Evolutionary conservation across 2,113 vertebrate species (phyloP), one percentile per base, ranked within the genome.

Genomic region (Heliornis fulica): DNA sequence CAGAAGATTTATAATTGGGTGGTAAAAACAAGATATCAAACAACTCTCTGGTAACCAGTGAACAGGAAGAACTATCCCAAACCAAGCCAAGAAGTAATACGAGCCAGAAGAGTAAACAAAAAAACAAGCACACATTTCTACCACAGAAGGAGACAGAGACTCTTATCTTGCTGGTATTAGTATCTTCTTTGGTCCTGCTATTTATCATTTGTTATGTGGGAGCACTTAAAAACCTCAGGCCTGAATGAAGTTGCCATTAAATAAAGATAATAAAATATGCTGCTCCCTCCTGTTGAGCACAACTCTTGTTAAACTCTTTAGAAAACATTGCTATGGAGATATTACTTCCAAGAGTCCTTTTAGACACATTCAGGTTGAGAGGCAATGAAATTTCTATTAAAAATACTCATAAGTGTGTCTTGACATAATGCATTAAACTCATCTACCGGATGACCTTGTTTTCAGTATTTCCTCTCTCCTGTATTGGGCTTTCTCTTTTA

Each of bases 401-500:
- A 81, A 84, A 10, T 28, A 10, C 17, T 64, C 46, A 11, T 22
- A 78, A 89, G 57, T 34, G 46, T 11, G 6, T 78, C 69, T 74
- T 38, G 20, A 75, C 16, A 66, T 26, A 48, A 8, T 38, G 9
- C 28, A 66, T 46, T 46, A 75, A 84, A 56, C 14, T 51, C 1
- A 8, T 20, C 11, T 28, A 60, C 2, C 50, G 34, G 40, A 71
- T 38, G 7, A 75, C 22, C 8, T 64, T 15, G 2, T 18, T 60
- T 64, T 7, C n/a, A 6, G 3, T 29, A 38, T 83, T 60, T 69
- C n/a, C 22, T 64, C 32, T 54, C 13, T 51, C n/a, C 10, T 18
- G 0, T 6, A 31, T 1, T 0, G 3, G 1, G 19, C 13, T 7
- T 20, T 36, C 34, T 32, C 22, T 41, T 17, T 41, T 3, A 69